A percentile compares a stretch with the other conserved stretches of the same genome.
These are phyloP conservation scores for Acanthosepion lycidas DNA, from an alignment of 2,888 invertebrate genomes.

Conservation along the genomic window DNA sequence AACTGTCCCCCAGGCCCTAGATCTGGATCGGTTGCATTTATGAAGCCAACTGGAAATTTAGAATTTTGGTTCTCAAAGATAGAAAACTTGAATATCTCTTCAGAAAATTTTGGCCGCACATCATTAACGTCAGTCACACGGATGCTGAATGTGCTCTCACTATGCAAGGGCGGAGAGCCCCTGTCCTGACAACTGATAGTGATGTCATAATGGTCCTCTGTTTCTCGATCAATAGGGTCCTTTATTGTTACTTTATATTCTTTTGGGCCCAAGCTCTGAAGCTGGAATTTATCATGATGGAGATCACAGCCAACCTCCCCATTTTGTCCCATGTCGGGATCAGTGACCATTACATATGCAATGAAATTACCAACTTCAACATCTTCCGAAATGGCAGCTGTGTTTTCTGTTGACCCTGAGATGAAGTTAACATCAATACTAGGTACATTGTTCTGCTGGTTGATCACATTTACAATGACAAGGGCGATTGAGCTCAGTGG, in stretches of 20 bases:
- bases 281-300: slow-evolving; percentile 58
- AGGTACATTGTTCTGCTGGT: slow-evolving; percentile 91
- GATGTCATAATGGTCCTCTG: slow-evolving; percentile 52
- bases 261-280: slow-evolving; percentile 57
- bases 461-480: slow-evolving; percentile 77
- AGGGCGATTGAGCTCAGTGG: slow-evolving; percentile 76
- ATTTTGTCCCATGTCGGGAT: slow-evolving; percentile 64
- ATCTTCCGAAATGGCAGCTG: slow-evolving; percentile 74
- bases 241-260: slow-evolving; percentile 55
- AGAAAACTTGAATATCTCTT: slow-evolving; percentile 14
- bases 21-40: background rate
- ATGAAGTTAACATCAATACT: slow-evolving; percentile 87
- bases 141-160: slow-evolving; percentile 53
- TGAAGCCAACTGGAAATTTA: slow-evolving; percentile 20
- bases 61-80: slow-evolving; percentile 20
- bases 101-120: slow-evolving; percentile 54
- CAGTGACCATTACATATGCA: slow-evolving; percentile 88
- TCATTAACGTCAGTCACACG: slow-evolving; percentile 57
- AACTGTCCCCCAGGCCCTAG: background rate
- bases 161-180: slow-evolving; percentile 53
- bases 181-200: slow-evolving; percentile 57
- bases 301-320: slow-evolving; percentile 64
- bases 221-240: slow-evolving; percentile 56
- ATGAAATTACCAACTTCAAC: slow-evolving; percentile 92
- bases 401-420: slow-evolving; percentile 75